Evolutionary conservation across 2,888 invertebrate species (phyloP).

Genomic region (Drosophila glabriapex): DNA sequence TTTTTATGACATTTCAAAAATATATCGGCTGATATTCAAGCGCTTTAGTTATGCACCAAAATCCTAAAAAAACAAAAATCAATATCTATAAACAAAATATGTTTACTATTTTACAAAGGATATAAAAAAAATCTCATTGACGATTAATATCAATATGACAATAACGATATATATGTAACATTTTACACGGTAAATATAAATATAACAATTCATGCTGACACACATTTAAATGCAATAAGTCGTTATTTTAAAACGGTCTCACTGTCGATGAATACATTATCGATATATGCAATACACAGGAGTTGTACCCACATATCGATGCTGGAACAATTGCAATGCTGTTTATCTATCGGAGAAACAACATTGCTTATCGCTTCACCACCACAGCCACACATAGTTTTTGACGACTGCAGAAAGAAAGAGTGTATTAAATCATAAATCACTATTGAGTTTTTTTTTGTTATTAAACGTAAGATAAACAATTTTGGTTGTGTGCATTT

Average conservation of each 20-base stretch:
- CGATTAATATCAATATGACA: neutral
- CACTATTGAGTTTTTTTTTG: conserved; percentile 38
- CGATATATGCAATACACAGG: conserved; percentile 1
- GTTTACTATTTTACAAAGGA: neutral
- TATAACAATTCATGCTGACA: neutral
- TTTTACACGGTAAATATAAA: neutral
- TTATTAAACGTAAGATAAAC: conserved; percentile 35
- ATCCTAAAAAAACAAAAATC: neutral
- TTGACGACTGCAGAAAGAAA: conserved; percentile 58
- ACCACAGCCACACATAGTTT: conserved; percentile 54
- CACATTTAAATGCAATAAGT: neutral
- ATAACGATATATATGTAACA: neutral
- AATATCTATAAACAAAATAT: neutral
- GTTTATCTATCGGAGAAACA: conserved; percentile 1
- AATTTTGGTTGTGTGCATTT: conserved; percentile 40
- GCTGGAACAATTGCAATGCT: conserved; percentile 3
- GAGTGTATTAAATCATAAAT: conserved; percentile 48
- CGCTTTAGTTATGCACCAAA: neutral
- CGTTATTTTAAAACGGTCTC: neutral
- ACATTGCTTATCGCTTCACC: conserved; percentile 37
- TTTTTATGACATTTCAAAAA: conserved; percentile 47
- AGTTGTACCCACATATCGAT: conserved; percentile 4
- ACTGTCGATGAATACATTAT: neutral
- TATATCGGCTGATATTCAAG: conserved; percentile 1
- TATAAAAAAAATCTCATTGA: neutral